A percentile compares a stretch with the other conserved stretches of the same genome.
Evolutionary conservation across 2,888 invertebrate species (phyloP).

Genomic region (Tryphoninae sp.): DNA sequence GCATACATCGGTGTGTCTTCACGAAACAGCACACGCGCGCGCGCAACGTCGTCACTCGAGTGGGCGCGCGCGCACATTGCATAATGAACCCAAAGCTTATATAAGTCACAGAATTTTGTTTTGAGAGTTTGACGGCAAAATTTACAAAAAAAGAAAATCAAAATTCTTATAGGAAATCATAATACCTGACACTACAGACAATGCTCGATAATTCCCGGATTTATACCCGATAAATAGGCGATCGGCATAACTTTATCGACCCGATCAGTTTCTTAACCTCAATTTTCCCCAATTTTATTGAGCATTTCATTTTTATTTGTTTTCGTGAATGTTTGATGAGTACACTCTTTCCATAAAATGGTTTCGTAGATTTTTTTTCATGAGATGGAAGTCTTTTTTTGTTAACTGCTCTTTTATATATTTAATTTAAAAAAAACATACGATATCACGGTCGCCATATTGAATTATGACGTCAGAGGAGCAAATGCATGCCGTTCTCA

Average conservation of each 20-base stretch:
- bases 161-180: neutral
- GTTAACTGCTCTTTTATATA: neutral
- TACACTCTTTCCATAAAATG: neutral
- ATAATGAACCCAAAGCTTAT: constrained; percentile 69
- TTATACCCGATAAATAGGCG: neutral
- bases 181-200: neutral
- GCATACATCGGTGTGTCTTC: constrained; percentile 10
- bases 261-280: neutral
- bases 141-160: neutral
- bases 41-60: constrained; percentile 24
- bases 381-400: neutral
- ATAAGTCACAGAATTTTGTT: constrained; percentile 67
- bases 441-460: neutral
- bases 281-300: neutral
- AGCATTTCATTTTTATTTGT: neutral
- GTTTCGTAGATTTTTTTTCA: neutral
- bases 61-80: constrained; percentile 61
- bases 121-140: constrained; percentile 30
- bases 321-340: neutral
- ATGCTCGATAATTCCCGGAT: neutral
- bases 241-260: neutral
- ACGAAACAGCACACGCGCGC: constrained; percentile 46
- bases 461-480: neutral
- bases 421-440: neutral
- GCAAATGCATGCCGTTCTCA: neutral